Evolutionary conservation across 2,888 invertebrate species (phyloP).

Genomic region (Hemicrepidius hirtus): DNA sequence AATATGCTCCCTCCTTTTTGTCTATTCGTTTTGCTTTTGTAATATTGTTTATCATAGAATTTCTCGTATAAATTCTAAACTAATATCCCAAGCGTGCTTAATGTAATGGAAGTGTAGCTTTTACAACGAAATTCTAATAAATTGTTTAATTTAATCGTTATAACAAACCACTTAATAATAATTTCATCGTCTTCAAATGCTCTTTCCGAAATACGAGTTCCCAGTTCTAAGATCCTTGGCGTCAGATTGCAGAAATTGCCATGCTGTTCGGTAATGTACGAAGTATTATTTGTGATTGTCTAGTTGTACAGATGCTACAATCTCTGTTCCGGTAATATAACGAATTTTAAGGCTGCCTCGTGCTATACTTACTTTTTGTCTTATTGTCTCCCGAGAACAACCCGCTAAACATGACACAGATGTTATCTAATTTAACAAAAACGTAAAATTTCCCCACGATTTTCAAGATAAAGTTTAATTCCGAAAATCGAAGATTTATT

Average conservation of each 20-base stretch:
- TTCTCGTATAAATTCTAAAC: not conserved
- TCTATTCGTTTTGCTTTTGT: not conserved
- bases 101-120: not conserved
- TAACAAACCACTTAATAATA: slow-evolving; percentile 19
- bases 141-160: not conserved
- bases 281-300: slow-evolving; percentile 35
- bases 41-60: not conserved
- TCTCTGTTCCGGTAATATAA: slow-evolving; percentile 12
- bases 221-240: slow-evolving; percentile 13
- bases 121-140: too few relatives aligned
- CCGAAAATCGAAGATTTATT: not conserved
- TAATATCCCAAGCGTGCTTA: not conserved
- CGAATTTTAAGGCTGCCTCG: slow-evolving; percentile 7
- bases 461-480: not conserved
- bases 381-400: slow-evolving; percentile 3
- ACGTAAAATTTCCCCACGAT: slow-evolving; percentile 10
- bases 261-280: slow-evolving; percentile 32
- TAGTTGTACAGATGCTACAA: slow-evolving; percentile 30
- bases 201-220: slow-evolving; percentile 2
- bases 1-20: slow-evolving; percentile 10
- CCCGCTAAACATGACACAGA: slow-evolving; percentile 15
- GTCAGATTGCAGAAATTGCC: slow-evolving; percentile 32
- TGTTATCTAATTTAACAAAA: slow-evolving; percentile 20
- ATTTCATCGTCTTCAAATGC: slow-evolving; percentile 10
- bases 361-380: slow-evolving; percentile 3